Conservation (phyloP, 2,888 invertebrate genomes). For the Tetramorium bicarinatum region DNA sequence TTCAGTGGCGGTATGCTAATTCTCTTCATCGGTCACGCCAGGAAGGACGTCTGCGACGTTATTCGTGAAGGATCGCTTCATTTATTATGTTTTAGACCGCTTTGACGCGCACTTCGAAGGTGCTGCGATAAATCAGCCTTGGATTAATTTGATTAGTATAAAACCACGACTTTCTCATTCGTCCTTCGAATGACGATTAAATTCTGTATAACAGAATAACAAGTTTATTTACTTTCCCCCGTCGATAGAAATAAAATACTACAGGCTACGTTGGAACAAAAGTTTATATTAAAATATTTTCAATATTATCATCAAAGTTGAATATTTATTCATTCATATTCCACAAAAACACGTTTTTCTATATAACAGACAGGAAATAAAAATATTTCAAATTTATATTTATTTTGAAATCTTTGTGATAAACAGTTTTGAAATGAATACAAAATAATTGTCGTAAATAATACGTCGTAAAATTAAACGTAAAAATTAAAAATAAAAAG, state of each 20-base stretch:
- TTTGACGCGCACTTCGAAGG: background rate
- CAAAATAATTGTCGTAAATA: no score
- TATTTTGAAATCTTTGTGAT: background rate
- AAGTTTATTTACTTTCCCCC: background rate
- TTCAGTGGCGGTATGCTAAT: slow-evolving; percentile 17
- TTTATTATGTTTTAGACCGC: slow-evolving; percentile 21
- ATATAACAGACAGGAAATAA: no score
- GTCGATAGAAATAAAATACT: background rate
- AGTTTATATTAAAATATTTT: background rate
- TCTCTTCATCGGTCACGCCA: background rate
- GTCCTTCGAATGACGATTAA: background rate
- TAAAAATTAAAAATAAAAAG: no score
- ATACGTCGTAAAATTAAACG: background rate
- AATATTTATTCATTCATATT: background rate
- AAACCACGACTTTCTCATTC: slow-evolving; percentile 5
- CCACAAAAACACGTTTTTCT: background rate
- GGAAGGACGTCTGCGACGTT: background rate
- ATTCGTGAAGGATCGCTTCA: slow-evolving; percentile 8
- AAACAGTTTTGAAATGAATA: background rate
- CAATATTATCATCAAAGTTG: background rate
- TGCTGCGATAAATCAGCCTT: slow-evolving; percentile 34
- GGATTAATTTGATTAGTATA: slow-evolving; percentile 26
- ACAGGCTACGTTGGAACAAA: background rate
- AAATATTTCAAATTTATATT: background rate
- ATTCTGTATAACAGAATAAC: background rate